These are phyloP conservation scores for Arenaria interpres DNA, from an alignment of 2,113 vertebrate species.

Conservation along the genomic window DNA sequence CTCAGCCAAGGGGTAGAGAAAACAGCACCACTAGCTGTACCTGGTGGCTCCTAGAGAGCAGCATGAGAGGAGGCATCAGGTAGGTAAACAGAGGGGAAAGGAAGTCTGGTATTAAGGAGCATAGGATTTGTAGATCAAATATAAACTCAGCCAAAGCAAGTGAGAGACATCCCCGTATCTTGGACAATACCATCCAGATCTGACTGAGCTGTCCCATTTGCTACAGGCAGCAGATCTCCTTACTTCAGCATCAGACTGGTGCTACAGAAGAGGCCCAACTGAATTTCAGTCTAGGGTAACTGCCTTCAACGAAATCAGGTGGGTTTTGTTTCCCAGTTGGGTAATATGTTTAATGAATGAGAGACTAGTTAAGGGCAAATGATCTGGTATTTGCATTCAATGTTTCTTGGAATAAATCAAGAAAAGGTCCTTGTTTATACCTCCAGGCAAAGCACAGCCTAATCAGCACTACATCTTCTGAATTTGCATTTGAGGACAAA, in stretches of 20 bases:
- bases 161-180: neutral
- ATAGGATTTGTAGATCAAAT: neutral
- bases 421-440: neutral
- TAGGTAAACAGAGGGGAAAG: neutral
- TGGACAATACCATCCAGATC: neutral
- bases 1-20: neutral
- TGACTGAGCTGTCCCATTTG: neutral
- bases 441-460: neutral
- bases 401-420: neutral
- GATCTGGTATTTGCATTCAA: neutral
- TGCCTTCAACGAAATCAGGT: neutral
- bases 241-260: neutral
- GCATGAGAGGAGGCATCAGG: neutral
- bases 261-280: neutral
- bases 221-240: neutral
- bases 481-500: neutral
- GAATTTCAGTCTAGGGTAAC: neutral
- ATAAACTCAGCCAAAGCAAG: neutral
- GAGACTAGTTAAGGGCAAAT: neutral
- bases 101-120: neutral
- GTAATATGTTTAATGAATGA: neutral
- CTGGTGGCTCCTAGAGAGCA: neutral
- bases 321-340: neutral
- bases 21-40: neutral
- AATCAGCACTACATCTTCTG: neutral